Evolutionary conservation across 2,113 vertebrate genomes (phyloP).

Genomic region (Macrotus californicus): DNA sequence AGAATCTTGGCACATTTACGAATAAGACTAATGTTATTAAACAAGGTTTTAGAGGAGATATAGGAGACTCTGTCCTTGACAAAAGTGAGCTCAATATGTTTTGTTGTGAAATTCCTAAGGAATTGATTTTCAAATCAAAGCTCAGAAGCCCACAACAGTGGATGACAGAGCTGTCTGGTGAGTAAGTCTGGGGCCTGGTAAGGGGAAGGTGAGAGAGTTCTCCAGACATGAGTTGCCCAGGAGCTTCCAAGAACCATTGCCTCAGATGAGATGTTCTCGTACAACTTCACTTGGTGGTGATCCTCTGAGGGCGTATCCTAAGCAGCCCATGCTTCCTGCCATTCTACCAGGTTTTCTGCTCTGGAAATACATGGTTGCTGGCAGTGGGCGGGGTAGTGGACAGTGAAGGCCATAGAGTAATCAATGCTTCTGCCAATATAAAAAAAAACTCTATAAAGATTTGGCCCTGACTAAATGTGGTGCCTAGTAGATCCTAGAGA

Average conservation of each 20-base stretch:
- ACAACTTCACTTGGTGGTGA: background rate
- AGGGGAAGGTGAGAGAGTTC: background rate
- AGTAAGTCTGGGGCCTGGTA: background rate
- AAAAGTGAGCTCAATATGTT: background rate
- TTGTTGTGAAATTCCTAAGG: background rate
- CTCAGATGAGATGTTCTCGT: background rate
- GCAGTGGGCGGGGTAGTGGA: background rate
- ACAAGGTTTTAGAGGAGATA: background rate
- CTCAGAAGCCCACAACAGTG: background rate
- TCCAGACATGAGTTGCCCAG: background rate
- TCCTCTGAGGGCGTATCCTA: background rate
- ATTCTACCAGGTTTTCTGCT: background rate
- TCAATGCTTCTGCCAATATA: background rate
- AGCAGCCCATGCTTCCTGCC: background rate
- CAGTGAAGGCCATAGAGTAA: background rate
- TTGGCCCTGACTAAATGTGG: background rate
- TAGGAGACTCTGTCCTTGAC: conserved; percentile 31
- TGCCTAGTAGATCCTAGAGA: too few species aligned
- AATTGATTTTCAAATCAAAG: conserved; percentile 40
- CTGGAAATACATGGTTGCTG: background rate
- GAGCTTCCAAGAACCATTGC: background rate
- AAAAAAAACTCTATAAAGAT: background rate
- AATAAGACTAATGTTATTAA: background rate
- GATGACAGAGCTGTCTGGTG: background rate
- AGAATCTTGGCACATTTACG: background rate